Evolutionary conservation across 2,888 invertebrate genomes (phyloP).

Genomic region (Schizotus pectinicornis): DNA sequence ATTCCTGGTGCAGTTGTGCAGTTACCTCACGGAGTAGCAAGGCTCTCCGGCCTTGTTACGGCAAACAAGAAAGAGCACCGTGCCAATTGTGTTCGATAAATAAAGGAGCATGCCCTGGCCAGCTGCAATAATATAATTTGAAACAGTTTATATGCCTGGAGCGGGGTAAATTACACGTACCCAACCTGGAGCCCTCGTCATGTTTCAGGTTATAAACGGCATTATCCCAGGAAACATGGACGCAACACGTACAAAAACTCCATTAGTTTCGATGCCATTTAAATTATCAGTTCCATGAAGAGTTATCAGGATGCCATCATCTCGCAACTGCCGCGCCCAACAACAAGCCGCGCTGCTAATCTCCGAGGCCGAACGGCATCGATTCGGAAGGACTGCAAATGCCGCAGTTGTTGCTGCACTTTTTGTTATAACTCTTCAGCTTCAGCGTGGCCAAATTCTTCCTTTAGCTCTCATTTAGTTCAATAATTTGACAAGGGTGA

Average conservation of each 20-base stretch:
- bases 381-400: too few species aligned
- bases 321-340: too few species aligned
- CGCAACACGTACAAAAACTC: slow-evolving; percentile 34
- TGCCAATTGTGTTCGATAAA: slow-evolving; percentile 31
- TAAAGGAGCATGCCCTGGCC: slow-evolving; percentile 31
- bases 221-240: slow-evolving; percentile 29
- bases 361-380: too few species aligned
- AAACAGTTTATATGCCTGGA: slow-evolving; percentile 38
- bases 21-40: background rate
- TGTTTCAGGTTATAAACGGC: slow-evolving; percentile 31
- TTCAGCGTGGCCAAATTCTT: too few species aligned
- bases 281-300: too few species aligned
- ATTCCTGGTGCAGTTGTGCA: background rate
- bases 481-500: too few species aligned
- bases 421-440: too few species aligned
- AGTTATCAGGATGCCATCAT: too few species aligned
- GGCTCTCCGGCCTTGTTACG: background rate
- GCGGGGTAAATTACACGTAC: slow-evolving; percentile 40
- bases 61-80: slow-evolving; percentile 11
- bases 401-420: too few species aligned
- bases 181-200: slow-evolving; percentile 34
- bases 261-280: slow-evolving; percentile 15
- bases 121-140: slow-evolving; percentile 43
- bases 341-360: too few species aligned
- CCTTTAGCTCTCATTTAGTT: too few species aligned